These are phyloP conservation scores for Masnerella sp. DNA, from an alignment of 2,888 invertebrate genomes.

Conservation along the genomic window DNA sequence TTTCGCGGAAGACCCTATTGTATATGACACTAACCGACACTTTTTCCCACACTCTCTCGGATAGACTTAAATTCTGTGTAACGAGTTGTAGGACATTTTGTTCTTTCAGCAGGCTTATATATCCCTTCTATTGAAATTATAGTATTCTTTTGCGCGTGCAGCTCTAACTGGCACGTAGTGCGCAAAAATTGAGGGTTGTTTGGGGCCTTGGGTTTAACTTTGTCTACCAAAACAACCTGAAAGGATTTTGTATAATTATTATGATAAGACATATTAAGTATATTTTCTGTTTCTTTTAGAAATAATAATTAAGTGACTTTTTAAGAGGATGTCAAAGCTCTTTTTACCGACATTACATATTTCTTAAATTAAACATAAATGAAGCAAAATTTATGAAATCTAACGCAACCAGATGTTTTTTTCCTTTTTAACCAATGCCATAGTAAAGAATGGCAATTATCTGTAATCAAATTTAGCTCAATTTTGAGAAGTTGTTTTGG, in stretches of 20 bases:
- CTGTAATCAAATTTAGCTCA: no score
- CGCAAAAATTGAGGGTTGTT: neutral
- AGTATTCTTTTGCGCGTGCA: neutral
- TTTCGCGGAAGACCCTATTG: no score
- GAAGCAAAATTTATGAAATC: no score
- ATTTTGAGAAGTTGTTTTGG: no score
- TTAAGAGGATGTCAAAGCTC: no score
- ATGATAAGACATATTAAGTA: neutral
- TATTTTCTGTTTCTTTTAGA: no score
- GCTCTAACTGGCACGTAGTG: neutral
- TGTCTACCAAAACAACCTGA: neutral
- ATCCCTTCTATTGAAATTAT: neutral
- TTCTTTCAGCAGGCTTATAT: neutral
- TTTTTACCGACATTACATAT: no score
- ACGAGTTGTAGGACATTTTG: neutral
- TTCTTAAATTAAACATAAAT: no score
- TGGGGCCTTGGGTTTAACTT: neutral
- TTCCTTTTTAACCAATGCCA: no score
- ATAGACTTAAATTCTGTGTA: neutral
- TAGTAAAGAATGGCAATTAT: no score
- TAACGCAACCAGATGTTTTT: no score
- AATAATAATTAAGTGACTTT: no score
- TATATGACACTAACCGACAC: neutral
- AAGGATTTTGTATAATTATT: neutral
- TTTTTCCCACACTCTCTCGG: neutral